A percentile compares a stretch with the other conserved stretches of the same genome.
Conservation (phyloP, 2,113 vertebrate genomes). For the Ursus arctos region DNA sequence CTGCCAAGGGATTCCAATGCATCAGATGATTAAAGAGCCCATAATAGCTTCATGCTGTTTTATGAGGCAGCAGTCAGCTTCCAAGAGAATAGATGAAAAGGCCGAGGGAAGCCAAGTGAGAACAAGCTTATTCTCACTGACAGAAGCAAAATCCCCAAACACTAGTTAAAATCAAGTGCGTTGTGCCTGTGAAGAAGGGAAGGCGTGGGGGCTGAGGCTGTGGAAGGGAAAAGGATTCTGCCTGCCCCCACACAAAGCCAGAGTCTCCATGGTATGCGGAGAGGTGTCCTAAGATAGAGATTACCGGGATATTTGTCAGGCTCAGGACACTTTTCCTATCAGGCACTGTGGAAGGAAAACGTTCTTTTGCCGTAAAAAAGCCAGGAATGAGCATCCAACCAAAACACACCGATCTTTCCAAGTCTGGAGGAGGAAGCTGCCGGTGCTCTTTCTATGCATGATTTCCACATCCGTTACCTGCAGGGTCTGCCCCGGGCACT, state of each 20-base stretch:
- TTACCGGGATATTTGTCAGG: not conserved
- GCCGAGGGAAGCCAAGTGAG: constrained; percentile 35
- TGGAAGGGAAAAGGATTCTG: not conserved
- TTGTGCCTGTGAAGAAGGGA: not conserved
- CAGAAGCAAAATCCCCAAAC: constrained; percentile 58
- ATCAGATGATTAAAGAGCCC: constrained; percentile 62
- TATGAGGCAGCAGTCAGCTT: constrained; percentile 63
- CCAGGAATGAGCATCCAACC: not conserved
- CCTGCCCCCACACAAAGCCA: not conserved
- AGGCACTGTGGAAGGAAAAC: not conserved
- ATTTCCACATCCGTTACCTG: not conserved
- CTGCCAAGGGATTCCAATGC: not conserved
- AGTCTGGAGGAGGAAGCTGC: not conserved
- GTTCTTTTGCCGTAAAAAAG: not conserved
- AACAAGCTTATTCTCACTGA: constrained; percentile 48
- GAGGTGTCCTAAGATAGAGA: not conserved
- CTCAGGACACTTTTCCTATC: not conserved
- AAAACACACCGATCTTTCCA: not conserved
- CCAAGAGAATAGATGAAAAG: constrained; percentile 64
- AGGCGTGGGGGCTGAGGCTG: not conserved
- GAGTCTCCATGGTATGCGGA: not conserved
- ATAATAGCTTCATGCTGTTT: constrained; percentile 68
- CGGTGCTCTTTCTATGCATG: rapidly evolving
- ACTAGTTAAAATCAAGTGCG: constrained; percentile 67
- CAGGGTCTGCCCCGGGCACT: not conserved